Evolutionary conservation across 2,113 vertebrate species (phyloP).

Genomic region (Oplegnathus fasciatus): DNA sequence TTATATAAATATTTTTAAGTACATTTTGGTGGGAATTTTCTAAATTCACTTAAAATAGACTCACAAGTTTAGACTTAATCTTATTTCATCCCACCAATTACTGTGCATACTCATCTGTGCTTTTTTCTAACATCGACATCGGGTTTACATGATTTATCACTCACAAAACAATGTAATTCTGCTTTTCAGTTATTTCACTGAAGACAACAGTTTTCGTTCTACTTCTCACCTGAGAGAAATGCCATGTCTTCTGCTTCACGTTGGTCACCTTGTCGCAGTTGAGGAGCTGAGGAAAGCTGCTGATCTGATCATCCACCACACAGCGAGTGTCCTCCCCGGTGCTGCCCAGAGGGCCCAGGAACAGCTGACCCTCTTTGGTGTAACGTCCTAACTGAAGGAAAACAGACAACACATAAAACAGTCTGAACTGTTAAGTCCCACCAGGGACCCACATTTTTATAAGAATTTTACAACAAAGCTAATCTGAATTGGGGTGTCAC

Average conservation of each 20-base stretch:
- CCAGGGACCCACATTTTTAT: background rate
- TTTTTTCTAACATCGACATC: background rate
- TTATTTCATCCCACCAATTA: background rate
- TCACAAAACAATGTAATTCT: background rate
- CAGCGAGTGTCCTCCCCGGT: constrained; percentile 94
- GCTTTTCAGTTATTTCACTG: background rate
- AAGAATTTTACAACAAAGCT: background rate
- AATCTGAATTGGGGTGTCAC: background rate
- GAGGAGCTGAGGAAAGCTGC: constrained; percentile 91
- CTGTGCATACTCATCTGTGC: background rate
- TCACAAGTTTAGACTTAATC: background rate
- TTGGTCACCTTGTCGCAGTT: constrained; percentile 94
- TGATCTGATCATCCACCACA: constrained; percentile 91
- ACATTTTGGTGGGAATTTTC: background rate
- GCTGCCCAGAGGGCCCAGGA: constrained; percentile 93
- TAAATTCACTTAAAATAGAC: background rate
- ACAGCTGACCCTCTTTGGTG: constrained; percentile 93
- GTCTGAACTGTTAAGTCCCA: background rate
- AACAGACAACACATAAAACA: constrained; percentile 2
- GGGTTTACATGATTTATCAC: background rate
- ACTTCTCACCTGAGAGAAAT: constrained; percentile 91
- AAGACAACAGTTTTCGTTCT: background rate
- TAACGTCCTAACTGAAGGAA: constrained; percentile 90
- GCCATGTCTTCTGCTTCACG: constrained; percentile 92
- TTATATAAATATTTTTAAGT: no score